Percentiles rank a stretch among this genome's conserved stretches.
These are phyloP conservation scores for Melanotaenia duboulayi DNA, from an alignment of 2,113 vertebrate species.

Conservation along the genomic window DNA sequence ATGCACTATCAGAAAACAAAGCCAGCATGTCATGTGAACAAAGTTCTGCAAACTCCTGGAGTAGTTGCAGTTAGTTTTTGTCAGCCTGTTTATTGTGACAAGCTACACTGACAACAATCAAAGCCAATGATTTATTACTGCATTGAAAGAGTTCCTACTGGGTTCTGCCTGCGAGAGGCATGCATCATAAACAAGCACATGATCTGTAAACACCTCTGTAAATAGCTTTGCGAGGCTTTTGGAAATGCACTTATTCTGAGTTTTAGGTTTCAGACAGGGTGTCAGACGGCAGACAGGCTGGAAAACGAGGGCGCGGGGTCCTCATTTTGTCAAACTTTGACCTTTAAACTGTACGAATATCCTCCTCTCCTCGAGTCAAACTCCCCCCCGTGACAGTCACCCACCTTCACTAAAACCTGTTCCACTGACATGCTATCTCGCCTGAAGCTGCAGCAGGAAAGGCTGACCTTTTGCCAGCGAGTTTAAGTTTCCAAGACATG, in stretches of 20 bases:
- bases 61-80: neutral
- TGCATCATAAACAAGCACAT: constrained; percentile 68
- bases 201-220: constrained; percentile 78
- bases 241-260: constrained; percentile 21
- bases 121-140: constrained; percentile 6
- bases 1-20: constrained; percentile 7
- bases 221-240: constrained; percentile 68
- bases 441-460: neutral
- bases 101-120: constrained; percentile 6
- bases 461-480: neutral
- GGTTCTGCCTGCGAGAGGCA: constrained; percentile 14
- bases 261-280: constrained; percentile 64
- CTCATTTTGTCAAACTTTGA: neutral
- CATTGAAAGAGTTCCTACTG: constrained; percentile 15
- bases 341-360: neutral
- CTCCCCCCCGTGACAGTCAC: neutral
- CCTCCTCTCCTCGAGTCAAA: neutral
- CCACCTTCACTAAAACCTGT: neutral
- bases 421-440: neutral
- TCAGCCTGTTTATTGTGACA: constrained; percentile 15
- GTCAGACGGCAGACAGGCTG: neutral
- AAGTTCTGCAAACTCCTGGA: neutral
- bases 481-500: neutral
- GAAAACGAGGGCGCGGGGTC: neutral
- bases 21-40: neutral